Base-by-base conservation (phyloP, 2,113 vertebrate genomes). In the Neogale vison region DNA sequence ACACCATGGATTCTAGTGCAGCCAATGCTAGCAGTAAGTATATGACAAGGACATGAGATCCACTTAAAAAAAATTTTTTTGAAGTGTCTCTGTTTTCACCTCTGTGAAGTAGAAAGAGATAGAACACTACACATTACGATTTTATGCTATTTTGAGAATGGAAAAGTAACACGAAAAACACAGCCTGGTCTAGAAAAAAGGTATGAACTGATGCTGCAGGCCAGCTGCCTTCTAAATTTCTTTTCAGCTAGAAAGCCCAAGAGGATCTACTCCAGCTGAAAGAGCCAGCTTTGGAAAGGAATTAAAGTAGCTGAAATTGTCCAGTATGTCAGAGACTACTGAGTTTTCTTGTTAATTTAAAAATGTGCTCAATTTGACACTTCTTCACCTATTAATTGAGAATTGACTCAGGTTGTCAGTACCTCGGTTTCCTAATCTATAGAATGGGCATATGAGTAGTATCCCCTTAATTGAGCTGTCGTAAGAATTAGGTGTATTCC, bases 81-180 rank as follows among this genome's bases (percentile, higher is more conserved):
- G 29, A 91, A 95, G 50, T 55, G 24, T 52, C 21, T 96, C 31
- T 91, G 65, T 94, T 97, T 97, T 95, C 79, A 59, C 82, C 76
- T 80, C 39, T 88, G 34, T 84, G 95, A 92, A 84, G 69, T 21
- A 69, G 88, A 69, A 87, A 24, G 34, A 67, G 34, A 90, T 23
- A 63, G 47, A 67, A 89, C 31, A 63, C 76, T 84, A 74, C 90
- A 93, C n/a, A 36, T n/a, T 80, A 57, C 61, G 45, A 50, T 55
- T 90, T 71, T 34, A 52, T 36, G 76, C 65, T 85, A 55, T 84
- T 92, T 80, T 85, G 71, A 88, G 90, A 88, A 88, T 55, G 4
- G 80, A 92, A 95, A 95, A 39, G 15, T 71, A 96, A 34, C 61
- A 92, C 80, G 42, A 63, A 84, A 95, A 95, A 83, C 31, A 55